Conservation (phyloP, 53 echinoderm and acorn worm genomes). For the Temnopleurus reevesii region DNA sequence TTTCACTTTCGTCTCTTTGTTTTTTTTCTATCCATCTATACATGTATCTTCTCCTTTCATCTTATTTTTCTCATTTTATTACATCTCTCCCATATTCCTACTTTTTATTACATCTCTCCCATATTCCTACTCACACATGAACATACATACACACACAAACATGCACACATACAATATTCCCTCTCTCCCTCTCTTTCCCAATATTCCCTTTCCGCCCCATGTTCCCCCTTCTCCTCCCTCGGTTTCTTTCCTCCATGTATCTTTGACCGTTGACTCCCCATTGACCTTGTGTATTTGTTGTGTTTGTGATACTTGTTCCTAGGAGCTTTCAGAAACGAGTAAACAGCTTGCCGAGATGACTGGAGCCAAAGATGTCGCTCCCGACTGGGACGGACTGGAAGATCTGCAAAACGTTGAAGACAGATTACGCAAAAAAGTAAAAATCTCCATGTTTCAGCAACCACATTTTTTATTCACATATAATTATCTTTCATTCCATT, state of each 20-base stretch:
- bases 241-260: too few species aligned
- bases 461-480: neutral
- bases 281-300: conserved; percentile 26
- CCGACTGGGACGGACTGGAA: conserved; percentile 78
- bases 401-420: conserved; percentile 42
- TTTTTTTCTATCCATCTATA: neutral
- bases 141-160: too few species aligned
- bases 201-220: neutral
- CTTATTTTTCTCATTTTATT: neutral
- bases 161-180: too few species aligned
- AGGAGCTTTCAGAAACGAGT: conserved; percentile 98
- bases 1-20: neutral
- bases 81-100: neutral
- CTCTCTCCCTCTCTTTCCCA: neutral
- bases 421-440: conserved; percentile 11
- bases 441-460: neutral
- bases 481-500: neutral
- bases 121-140: too few species aligned
- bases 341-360: conserved; percentile 97
- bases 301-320: conserved; percentile 40
- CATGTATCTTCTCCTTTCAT: neutral
- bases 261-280: neutral
- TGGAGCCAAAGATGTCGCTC: conserved; percentile 89
- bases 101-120: neutral
- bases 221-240: too few species aligned